phyloP scores from a whole-genome alignment of 1,140 invertebrate species.

The Trachelipus rathkii region DNA sequence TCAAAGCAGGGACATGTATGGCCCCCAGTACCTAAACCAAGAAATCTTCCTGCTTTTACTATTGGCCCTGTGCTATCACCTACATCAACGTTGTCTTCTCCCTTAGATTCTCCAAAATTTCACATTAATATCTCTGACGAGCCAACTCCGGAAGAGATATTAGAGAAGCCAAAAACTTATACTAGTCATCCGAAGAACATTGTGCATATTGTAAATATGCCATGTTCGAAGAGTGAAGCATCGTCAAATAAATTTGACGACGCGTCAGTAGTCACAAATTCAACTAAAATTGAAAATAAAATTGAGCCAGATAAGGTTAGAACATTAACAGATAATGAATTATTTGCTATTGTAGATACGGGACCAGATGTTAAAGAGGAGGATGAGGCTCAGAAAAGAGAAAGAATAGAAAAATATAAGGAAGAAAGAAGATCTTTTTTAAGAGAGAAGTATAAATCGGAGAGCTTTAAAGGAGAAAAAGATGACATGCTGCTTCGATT shows the following conservation, averaged over 20 bases:
- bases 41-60: slow-evolving; percentile 33
- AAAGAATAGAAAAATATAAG: slow-evolving; percentile 81
- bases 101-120: slow-evolving; percentile 34
- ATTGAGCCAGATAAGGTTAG: not conserved
- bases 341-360: slow-evolving; percentile 4
- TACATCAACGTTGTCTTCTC: slow-evolving; percentile 31
- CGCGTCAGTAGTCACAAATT: slow-evolving; percentile 14
- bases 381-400: slow-evolving; percentile 45
- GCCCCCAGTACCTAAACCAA: slow-evolving; percentile 34
- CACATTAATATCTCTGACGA: slow-evolving; percentile 25
- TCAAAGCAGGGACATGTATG: slow-evolving; percentile 26
- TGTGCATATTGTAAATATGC: not conserved
- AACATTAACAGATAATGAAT: slow-evolving; percentile 10
- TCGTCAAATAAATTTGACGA: not conserved
- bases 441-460: slow-evolving; percentile 77
- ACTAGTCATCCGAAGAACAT: not conserved
- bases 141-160: slow-evolving; percentile 29
- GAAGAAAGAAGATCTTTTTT: slow-evolving; percentile 80
- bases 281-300: slow-evolving; percentile 17
- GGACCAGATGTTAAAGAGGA: slow-evolving; percentile 11
- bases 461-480: slow-evolving; percentile 67
- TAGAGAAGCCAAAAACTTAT: not conserved
- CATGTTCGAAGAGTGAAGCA: slow-evolving; percentile 6
- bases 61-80: slow-evolving; percentile 28
- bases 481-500: slow-evolving; percentile 49